Conservation (phyloP, 2,888 invertebrate species). For the Tetropium fuscum region DNA sequence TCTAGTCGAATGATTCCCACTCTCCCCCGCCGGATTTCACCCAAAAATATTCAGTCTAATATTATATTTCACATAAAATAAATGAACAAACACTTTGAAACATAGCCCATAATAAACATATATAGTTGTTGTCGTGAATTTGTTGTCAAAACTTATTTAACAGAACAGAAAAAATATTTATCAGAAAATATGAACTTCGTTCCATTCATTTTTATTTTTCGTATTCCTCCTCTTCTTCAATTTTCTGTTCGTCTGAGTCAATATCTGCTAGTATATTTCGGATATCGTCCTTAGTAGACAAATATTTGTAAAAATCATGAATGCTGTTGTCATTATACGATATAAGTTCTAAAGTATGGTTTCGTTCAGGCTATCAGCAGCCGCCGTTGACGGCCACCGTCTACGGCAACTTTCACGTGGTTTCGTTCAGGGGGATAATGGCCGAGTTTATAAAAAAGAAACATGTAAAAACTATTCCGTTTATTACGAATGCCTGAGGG, state of each 20-base stretch:
- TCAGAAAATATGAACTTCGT: not conserved
- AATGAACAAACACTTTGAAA: not conserved
- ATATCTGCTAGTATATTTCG: not conserved
- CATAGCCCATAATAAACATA: not conserved
- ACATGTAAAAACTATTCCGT: no score
- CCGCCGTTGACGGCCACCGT: no score
- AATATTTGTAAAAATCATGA: slow-evolving; percentile 1
- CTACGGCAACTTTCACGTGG: no score
- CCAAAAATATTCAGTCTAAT: not conserved
- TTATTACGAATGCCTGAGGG: no score
- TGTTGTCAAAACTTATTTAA: not conserved
- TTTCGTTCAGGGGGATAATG: no score
- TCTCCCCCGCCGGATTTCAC: no score
- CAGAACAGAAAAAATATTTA: not conserved
- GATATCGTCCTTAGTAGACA: not conserved
- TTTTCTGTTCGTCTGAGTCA: not conserved
- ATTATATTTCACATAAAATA: not conserved
- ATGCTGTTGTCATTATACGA: no score
- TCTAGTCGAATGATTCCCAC: no score
- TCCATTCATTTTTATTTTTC: not conserved
- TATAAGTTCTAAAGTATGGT: no score
- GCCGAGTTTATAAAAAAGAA: no score
- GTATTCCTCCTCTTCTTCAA: not conserved
- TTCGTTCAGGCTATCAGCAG: no score
- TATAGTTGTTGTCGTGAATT: not conserved